phyloP scores from a whole-genome alignment of 2,113 vertebrate genomes.

The Psettodes erumei region DNA sequence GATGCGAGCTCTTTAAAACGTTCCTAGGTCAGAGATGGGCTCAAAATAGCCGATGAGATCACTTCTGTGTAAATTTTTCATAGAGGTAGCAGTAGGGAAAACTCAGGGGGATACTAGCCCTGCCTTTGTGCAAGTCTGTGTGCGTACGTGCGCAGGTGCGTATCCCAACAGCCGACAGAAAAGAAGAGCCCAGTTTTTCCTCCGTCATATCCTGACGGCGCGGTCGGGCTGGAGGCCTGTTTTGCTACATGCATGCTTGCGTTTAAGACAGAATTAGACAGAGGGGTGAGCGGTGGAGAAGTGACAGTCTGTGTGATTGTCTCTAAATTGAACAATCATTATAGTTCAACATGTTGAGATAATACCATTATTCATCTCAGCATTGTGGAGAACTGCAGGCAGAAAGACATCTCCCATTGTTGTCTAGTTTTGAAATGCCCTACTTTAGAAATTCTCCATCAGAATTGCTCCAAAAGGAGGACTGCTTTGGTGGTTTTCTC shows the following conservation, averaged over 20 bases:
- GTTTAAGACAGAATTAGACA: slow-evolving; percentile 58
- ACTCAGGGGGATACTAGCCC: slow-evolving; percentile 76
- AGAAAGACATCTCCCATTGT: slow-evolving; percentile 60
- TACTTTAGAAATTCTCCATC: slow-evolving; percentile 58
- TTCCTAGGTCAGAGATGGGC: slow-evolving; percentile 79
- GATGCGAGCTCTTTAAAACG: slow-evolving; percentile 80
- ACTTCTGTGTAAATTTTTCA: slow-evolving; percentile 85
- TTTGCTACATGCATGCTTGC: slow-evolving; percentile 47
- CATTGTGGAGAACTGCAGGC: slow-evolving; percentile 46
- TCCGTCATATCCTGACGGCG: slow-evolving; percentile 11
- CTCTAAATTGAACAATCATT: slow-evolving; percentile 74
- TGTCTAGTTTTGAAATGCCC: slow-evolving; percentile 64
- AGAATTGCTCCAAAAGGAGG: slow-evolving; percentile 35
- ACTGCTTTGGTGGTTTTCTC: slow-evolving; percentile 19
- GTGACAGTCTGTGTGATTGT: slow-evolving; percentile 72
- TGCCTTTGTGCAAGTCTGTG: slow-evolving; percentile 61
- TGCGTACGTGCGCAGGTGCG: slow-evolving; percentile 31
- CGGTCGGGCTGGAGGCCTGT: slow-evolving; percentile 35
- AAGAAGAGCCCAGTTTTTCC: slow-evolving; percentile 50
- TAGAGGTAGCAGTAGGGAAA: slow-evolving; percentile 77
- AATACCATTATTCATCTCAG: slow-evolving; percentile 70
- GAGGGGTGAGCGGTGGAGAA: slow-evolving; percentile 44
- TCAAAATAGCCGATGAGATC: slow-evolving; percentile 86
- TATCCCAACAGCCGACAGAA: too few relatives aligned
- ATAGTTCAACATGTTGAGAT: slow-evolving; percentile 63